Evolutionary conservation across 1,140 invertebrate genomes (phyloP).

Genomic region (Bombus terrestris): DNA sequence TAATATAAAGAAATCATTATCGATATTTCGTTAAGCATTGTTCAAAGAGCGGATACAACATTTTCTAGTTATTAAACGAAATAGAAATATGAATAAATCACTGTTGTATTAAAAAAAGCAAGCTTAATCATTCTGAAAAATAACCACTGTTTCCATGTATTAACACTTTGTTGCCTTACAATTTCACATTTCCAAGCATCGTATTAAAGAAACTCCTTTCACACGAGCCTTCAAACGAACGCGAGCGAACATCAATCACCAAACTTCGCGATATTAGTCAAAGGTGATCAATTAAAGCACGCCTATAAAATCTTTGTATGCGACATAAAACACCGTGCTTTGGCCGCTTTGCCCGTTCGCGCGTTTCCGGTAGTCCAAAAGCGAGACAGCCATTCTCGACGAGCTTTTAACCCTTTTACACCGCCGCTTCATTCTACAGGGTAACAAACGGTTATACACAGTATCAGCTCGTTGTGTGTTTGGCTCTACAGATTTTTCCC

Average conservation of each 20-base stretch:
- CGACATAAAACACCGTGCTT: background rate
- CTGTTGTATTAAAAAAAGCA: too few relatives aligned
- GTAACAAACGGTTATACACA: background rate
- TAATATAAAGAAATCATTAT: too few relatives aligned
- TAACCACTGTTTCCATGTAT: too few relatives aligned
- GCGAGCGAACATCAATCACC: background rate
- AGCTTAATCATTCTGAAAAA: too few relatives aligned
- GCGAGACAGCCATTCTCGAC: background rate
- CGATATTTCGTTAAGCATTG: too few relatives aligned
- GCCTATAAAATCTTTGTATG: background rate
- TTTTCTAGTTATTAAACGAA: too few relatives aligned
- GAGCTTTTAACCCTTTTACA: conserved; percentile 17
- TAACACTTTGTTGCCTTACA: background rate
- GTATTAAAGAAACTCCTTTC: background rate
- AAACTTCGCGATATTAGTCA: background rate
- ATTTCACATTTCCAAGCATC: background rate
- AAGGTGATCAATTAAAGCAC: background rate
- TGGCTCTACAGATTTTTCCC: background rate
- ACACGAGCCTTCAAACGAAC: background rate
- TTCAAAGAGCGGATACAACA: too few relatives aligned
- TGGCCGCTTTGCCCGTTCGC: background rate
- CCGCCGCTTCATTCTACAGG: too few relatives aligned
- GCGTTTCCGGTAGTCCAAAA: background rate
- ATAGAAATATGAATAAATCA: too few relatives aligned
- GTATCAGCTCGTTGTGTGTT: background rate